A percentile compares a stretch with the other conserved stretches of the same genome.
These are phyloP conservation scores for Phengaris alcon DNA, from an alignment of 2,888 invertebrate genomes.

Conservation along the genomic window DNA sequence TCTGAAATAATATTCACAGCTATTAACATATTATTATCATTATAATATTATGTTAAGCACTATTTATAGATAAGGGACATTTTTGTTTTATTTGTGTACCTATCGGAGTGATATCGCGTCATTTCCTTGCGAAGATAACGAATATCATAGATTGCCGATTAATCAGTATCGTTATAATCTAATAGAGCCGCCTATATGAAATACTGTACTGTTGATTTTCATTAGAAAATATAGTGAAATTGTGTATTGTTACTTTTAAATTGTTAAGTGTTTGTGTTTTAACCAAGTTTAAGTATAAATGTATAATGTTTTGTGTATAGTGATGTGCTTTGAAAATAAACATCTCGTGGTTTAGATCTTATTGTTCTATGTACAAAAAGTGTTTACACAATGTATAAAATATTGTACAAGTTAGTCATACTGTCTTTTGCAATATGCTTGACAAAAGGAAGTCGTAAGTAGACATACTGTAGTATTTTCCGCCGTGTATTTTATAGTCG, in stretches of 20 bases:
- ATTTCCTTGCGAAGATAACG: conserved; percentile 60
- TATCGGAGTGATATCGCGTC: conserved; percentile 5
- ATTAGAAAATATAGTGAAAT: conserved; percentile 24
- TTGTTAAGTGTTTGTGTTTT: not conserved
- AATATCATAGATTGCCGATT: conserved; percentile 54
- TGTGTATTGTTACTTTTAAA: not conserved
- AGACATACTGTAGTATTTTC: not conserved
- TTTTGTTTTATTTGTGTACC: conserved; percentile 22
- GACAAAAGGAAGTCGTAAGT: conserved; percentile 1
- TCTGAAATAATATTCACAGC: not conserved
- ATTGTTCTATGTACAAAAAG: not conserved
- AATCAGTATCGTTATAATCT: conserved; percentile 42
- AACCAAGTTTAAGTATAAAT: not conserved
- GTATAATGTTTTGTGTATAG: not conserved
- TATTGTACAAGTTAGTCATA: not conserved
- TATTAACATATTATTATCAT: conserved; percentile 7
- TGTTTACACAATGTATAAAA: not conserved
- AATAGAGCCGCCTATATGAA: conserved; percentile 38
- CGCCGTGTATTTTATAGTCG: too few species aligned
- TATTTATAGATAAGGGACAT: conserved; percentile 23
- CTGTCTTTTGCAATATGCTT: conserved; percentile 6
- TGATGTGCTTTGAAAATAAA: conserved; percentile 11
- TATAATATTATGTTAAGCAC: conserved; percentile 4
- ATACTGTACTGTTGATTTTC: conserved; percentile 35
- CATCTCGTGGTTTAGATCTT: conserved; percentile 15